Evolutionary conservation across 2,797 vertebrate genomes (phyloP), one percentile per base, ranked within the genome.

Genomic region (Manis javanica): DNA sequence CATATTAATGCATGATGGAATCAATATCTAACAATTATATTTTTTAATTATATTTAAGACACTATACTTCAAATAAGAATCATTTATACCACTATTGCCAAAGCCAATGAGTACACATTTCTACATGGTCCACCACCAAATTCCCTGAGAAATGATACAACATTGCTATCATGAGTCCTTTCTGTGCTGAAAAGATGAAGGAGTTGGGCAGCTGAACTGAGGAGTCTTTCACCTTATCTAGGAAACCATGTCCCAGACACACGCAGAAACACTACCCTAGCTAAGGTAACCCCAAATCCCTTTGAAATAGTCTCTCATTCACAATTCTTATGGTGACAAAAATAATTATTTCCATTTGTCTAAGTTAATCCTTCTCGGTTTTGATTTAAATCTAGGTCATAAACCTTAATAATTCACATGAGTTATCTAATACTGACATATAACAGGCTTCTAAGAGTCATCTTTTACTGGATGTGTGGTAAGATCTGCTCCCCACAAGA

Each of bases 1-100:
- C 53, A 78, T 57, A 83, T 5, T 34, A 34, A 96, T 42, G 26
- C 55, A 82, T 42, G 16, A 90, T 5, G 24, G 59, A 87, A 81
- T 69, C 69, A 68, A 87, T 46, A 87, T 49, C 53, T 93, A 94
- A 89, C 49, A 75, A 39, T 23, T 59, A 68, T 26, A 72, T 75
- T 74, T 79, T 94, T 83, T 64, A 92, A 90, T 34, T 74, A 29
- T n/a, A 90, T 14, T 63, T 75, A 55, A 55, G 37, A 37, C 18
- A 86, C 11, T 11, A 26, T 37, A 53, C 16, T 88, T 95, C 42
- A 95, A 77, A 59, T 66, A 63, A 88, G 55, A 92, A 94, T 59
- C 18, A 81, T 59, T 85, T 64, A 53, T 51, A 87, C 51, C 57
- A 79, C 57, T 63, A 69, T 2, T 87, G 29, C 64, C 75, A 90